Base-by-base conservation (phyloP, 2,888 invertebrate species). In the Oegoconia quadripuncta region DNA sequence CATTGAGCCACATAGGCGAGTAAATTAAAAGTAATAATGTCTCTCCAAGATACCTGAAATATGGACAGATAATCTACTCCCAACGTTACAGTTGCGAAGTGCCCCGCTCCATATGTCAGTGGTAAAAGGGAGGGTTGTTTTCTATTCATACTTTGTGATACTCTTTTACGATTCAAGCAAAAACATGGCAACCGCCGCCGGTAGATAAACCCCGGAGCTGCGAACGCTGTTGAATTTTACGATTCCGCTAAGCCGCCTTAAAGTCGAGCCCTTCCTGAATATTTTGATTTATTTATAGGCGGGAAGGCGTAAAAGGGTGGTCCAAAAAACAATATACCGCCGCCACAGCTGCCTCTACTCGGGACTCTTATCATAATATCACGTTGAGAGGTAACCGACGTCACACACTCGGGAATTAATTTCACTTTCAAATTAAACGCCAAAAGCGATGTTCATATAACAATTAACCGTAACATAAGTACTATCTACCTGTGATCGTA, bases 251-350 rank as follows among this genome's bases (percentile, higher is more conserved):
- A 87, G 86, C 86, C 83, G 81, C 80, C 84, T 82, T 79, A 78
- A 83, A 87, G 79, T 82, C 82, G 79, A 70, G 82, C 83, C 83
- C 81, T 84, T 82, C 78, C 83, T 83, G 84, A 83, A 87, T 86
- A 86, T 86, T 87, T 86, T 87, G 86, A 87, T 87, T 87, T 87
- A 87, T 87, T 87, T 87, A 87, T 82, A 77, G 82, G 78, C 74
- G 76, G 74, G 69, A 81, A 79, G 68, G 79, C 77, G 79, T 82
- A 79, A 83, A 84, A 79, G 83, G 83, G 78, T 82, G 77, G 76
- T 74, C 75, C 69, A 74, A 80, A 43, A 81, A 81, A 83, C 82
- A 81, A 83, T 82, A 82, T 80, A 77, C 75, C 67, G 68, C 67
- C 71, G 75, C 73, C 75, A 63, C 65, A 61, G 42, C 37, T 64